Base-by-base conservation (phyloP, 2,113 vertebrate genomes). In the Salvelinus namaycush region DNA sequence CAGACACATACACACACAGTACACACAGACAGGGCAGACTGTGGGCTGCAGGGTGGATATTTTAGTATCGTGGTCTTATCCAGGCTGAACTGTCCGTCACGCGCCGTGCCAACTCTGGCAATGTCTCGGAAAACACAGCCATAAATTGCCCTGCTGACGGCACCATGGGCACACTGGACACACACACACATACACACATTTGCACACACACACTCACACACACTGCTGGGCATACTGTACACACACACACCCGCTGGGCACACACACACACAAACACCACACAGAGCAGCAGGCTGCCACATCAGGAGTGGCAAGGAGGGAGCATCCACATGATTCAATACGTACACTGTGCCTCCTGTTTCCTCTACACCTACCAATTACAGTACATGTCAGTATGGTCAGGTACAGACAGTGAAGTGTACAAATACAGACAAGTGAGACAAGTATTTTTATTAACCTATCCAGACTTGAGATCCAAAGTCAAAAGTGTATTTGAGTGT, bases 1-100 rank as follows among this genome's bases (percentile, higher is more conserved):
- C 59, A 60, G 1, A 62, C 59, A 62, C 59, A 62, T 5, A 62
- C 59, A 62, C 59, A 62, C 59, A 62, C 59, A n/a, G n/a, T 54
- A 54, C 13, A 54, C 51, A 54, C 14, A 18, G 13, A 54, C 13
- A 44, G 27, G 3, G 16, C 31, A 68, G 44, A 48, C 60, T 73
- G n/a, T 48, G 68, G 18, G 18, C 18, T 26, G 69, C 68, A 77
- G 67, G 65, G 31, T 22, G 68, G 72, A 39, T 76, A 80, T 76
- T 80, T 80, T 70, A n/a, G 57, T 75, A 81, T 65, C 54, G 72
- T 69, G 48, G 71, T 67, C 75, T 81, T 26, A 44, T 44, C 79
- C 67, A 57, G 60, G 18, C 64, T 48, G 73, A 1, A 4, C 51
- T 26, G 39, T 24, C 39, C 54, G 20, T 77, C 69, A 69, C 57